These are phyloP conservation scores for Cosmia pyralina DNA, from an alignment of 2,888 invertebrate species.

Conservation along the genomic window DNA sequence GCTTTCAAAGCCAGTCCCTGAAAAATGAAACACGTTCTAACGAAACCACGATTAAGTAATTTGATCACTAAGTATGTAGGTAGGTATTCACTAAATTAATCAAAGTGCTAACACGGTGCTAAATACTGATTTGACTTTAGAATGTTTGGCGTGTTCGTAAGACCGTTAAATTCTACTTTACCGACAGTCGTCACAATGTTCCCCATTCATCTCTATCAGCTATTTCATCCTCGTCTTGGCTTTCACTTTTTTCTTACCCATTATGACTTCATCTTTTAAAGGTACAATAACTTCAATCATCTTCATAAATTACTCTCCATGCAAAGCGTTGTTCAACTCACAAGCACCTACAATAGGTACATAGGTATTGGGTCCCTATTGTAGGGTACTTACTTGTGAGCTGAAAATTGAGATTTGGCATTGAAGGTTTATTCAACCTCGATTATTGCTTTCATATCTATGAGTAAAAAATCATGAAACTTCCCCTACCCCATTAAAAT, in stretches of 20 bases:
- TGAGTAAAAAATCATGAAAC: not conserved
- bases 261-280: no score
- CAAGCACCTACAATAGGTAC: not conserved
- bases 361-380: no score
- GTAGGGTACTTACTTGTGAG: no score
- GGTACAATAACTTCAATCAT: not conserved
- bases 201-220: not conserved
- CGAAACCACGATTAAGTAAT: not conserved
- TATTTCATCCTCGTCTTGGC: not conserved
- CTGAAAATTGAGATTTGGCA: no score
- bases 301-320: not conserved
- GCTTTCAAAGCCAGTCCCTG: conserved; percentile 84
- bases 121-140: not conserved
- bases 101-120: no score
- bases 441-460: not conserved
- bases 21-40: conserved; percentile 45
- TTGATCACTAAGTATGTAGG: not conserved
- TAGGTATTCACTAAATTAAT: not conserved
- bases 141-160: not conserved
- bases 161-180: not conserved
- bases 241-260: not conserved
- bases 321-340: not conserved
- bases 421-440: no score
- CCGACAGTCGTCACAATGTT: no score
- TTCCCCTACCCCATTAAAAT: not conserved